phyloP scores from a whole-genome alignment of 2,113 vertebrate genomes.

The Chascanopsetta lugubris region DNA sequence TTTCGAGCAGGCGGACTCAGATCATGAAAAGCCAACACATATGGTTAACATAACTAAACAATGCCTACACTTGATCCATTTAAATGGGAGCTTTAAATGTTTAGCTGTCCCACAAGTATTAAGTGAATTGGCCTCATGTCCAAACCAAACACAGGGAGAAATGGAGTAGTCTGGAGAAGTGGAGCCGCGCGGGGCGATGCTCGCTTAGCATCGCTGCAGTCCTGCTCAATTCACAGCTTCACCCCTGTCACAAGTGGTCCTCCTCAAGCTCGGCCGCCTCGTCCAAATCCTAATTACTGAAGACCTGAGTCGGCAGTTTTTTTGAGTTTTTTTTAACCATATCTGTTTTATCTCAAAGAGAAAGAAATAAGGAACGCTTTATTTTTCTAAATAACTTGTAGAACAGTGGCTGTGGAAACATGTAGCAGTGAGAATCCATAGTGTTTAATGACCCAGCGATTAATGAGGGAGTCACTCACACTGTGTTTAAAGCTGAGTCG shows the following conservation, averaged over 20 bases:
- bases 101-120: conserved; percentile 81
- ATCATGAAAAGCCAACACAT: conserved; percentile 80
- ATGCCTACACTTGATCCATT: conserved; percentile 80
- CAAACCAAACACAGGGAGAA: conserved; percentile 79
- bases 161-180: conserved; percentile 74
- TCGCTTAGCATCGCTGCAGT: conserved; percentile 55
- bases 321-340: no score
- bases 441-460: conserved; percentile 8
- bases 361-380: conserved; percentile 27
- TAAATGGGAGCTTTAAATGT: conserved; percentile 79
- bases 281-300: conserved; percentile 66
- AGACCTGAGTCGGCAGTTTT: conserved; percentile 33
- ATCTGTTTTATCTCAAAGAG: conserved; percentile 56
- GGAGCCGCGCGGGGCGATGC: conserved; percentile 57
- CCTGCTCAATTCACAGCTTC: conserved; percentile 70
- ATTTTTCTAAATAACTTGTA: conserved; percentile 38
- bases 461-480: conserved; percentile 18
- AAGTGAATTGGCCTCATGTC: conserved; percentile 72
- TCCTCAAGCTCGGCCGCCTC: conserved; percentile 48
- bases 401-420: conserved; percentile 20
- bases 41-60: conserved; percentile 84
- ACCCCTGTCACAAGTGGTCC: conserved; percentile 67
- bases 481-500: conserved; percentile 11
- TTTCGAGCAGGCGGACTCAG: conserved; percentile 73
- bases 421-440: conserved; percentile 6